Conservation (phyloP, 2,888 invertebrate genomes). For the Myopa testacea region DNA sequence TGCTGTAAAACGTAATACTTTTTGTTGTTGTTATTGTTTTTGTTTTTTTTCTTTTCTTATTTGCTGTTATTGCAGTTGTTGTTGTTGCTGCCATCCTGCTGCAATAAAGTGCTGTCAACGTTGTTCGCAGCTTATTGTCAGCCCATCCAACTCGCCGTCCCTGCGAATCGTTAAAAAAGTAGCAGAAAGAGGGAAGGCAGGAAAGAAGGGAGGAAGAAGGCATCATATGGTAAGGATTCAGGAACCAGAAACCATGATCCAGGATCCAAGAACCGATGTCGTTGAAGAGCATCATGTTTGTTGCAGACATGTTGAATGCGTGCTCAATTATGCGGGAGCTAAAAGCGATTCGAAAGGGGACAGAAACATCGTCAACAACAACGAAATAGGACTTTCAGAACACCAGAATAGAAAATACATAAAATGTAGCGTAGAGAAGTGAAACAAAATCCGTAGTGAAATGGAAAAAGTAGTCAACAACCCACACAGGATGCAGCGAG, state of each 20-base stretch:
- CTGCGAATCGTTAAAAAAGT: background rate
- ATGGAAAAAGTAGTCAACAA: background rate
- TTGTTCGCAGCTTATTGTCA: slow-evolving; percentile 22
- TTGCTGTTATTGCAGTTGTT: background rate
- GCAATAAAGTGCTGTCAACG: slow-evolving; percentile 34
- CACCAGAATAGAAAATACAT: background rate
- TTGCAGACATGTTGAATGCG: slow-evolving; percentile 35
- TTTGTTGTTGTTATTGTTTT: slow-evolving; percentile 1
- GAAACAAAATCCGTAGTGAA: background rate
- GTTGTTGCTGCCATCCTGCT: slow-evolving; percentile 16
- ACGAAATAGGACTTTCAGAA: background rate
- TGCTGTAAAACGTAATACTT: background rate
- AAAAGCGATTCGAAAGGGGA: background rate
- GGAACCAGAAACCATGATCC: slow-evolving; percentile 13
- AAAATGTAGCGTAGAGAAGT: background rate
- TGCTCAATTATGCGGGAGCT: slow-evolving; percentile 41
- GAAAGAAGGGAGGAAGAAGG: background rate
- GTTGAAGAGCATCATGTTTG: background rate
- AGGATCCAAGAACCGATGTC: slow-evolving; percentile 8
- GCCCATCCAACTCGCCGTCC: background rate
- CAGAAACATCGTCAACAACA: background rate
- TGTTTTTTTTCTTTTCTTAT: background rate
- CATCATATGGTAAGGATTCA: background rate
- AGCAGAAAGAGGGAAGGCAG: background rate
- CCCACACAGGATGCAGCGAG: background rate